Evolutionary conservation across 1,140 invertebrate species (phyloP).

Genomic region (Phymastichus coffea): DNA sequence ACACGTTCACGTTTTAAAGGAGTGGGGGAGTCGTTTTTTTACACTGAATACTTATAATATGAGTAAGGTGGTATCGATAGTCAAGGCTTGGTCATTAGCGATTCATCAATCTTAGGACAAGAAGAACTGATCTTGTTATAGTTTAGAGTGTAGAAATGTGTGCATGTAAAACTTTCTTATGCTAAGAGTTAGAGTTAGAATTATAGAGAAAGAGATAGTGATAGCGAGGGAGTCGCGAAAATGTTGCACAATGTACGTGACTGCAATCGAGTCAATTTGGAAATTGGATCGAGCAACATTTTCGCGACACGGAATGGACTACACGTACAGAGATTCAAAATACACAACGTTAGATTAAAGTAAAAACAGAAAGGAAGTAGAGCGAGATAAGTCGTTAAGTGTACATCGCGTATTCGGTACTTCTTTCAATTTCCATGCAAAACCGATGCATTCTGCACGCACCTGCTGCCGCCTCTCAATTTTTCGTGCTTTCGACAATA

Average conservation of each 20-base stretch:
- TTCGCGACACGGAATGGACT: too few relatives aligned
- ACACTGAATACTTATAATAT: neutral
- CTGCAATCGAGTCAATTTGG: too few relatives aligned
- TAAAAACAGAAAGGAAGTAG: neutral
- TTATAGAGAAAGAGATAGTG: neutral
- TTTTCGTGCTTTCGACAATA: too few relatives aligned
- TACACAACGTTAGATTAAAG: neutral
- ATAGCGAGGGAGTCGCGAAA: neutral
- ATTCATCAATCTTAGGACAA: constrained; percentile 12
- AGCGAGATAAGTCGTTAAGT: neutral
- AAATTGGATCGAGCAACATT: too few relatives aligned
- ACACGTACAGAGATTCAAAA: neutral
- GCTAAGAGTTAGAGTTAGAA: neutral
- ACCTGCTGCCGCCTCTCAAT: neutral
- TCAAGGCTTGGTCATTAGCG: neutral
- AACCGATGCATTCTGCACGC: constrained; percentile 7
- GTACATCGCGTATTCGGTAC: neutral
- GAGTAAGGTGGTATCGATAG: neutral
- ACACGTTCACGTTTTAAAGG: neutral
- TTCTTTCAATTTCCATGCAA: constrained; percentile 15
- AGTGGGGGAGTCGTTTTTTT: neutral
- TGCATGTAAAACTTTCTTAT: too few relatives aligned
- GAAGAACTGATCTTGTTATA: constrained; percentile 4
- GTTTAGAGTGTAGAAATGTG: neutral
- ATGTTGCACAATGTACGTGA: too few relatives aligned